phyloP scores from a whole-genome alignment of 2,888 invertebrate genomes.

The Lomographa bimaculata region DNA sequence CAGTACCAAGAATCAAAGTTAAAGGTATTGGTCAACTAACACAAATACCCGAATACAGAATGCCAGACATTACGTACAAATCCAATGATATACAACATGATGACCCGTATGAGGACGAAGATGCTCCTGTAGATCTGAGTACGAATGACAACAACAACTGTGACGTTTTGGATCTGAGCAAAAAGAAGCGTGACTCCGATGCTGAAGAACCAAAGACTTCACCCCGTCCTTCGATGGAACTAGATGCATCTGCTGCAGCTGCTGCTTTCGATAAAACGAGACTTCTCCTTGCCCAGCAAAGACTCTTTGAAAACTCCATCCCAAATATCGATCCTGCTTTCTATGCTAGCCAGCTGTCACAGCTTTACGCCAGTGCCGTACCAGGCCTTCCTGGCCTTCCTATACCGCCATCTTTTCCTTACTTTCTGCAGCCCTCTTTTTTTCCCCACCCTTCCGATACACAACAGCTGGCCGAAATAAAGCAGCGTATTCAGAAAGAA shows the following conservation, averaged over 20 bases:
- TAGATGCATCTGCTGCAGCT: constrained; percentile 62
- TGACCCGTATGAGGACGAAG: constrained; percentile 75
- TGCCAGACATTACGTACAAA: constrained; percentile 62
- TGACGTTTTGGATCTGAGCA: constrained; percentile 92
- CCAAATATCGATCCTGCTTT: constrained; percentile 86
- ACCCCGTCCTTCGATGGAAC: constrained; percentile 75
- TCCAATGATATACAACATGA: constrained; percentile 57
- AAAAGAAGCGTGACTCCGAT: constrained; percentile 84
- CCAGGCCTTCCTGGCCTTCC: constrained; percentile 80
- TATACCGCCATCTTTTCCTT: constrained; percentile 85
- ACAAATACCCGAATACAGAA: constrained; percentile 78
- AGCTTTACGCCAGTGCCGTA: constrained; percentile 83
- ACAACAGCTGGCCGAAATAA: constrained; percentile 86
- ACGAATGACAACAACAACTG: constrained; percentile 81
- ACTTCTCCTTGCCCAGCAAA: constrained; percentile 86
- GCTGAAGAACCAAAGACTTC: constrained; percentile 59
- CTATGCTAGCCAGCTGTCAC: constrained; percentile 85
- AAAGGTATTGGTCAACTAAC: constrained; percentile 86
- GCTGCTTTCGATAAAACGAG: constrained; percentile 81
- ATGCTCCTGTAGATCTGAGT: constrained; percentile 87
- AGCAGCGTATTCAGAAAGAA: constrained; percentile 87
- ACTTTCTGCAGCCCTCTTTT: constrained; percentile 85
- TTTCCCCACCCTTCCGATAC: constrained; percentile 82
- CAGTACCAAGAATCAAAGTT: constrained; percentile 80
- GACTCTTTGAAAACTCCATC: constrained; percentile 84